phyloP scores from a whole-genome alignment of 2,113 vertebrate species.

The Mastomys natalensis region DNA sequence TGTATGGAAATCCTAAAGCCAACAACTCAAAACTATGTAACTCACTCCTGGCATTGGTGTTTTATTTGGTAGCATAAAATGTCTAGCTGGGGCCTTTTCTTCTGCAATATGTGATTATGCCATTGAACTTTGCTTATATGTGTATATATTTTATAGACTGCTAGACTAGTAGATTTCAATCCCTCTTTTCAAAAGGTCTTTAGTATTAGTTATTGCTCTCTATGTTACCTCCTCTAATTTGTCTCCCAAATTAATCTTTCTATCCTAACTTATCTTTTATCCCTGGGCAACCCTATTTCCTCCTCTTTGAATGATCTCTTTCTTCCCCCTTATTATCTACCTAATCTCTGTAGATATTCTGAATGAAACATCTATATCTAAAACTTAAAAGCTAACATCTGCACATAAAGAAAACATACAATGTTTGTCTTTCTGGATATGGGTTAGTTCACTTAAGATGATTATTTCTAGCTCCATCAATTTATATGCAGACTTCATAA shows the following conservation, averaged over 20 bases:
- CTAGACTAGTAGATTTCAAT: not conserved
- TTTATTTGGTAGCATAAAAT: too few species aligned
- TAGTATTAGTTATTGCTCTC: not conserved
- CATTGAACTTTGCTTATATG: not conserved
- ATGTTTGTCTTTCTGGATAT: not conserved
- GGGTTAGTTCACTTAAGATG: not conserved
- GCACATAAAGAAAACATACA: not conserved
- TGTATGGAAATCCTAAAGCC: too few species aligned
- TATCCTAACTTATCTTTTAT: not conserved
- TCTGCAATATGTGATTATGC: not conserved
- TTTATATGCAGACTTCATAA: not conserved
- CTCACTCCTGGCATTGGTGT: too few species aligned
- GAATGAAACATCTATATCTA: not conserved
- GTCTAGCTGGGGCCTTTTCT: not conserved
- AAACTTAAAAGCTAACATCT: not conserved
- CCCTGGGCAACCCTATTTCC: not conserved
- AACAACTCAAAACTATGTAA: too few species aligned
- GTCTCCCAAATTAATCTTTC: not conserved
- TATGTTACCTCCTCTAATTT: not conserved
- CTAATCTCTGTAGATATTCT: not conserved
- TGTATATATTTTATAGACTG: not conserved
- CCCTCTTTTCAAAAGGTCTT: not conserved
- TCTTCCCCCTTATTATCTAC: not conserved
- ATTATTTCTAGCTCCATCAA: not conserved
- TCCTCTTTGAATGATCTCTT: not conserved